Percentiles rank a stretch among this genome's conserved stretches.
phyloP scores from a whole-genome alignment of 2,113 vertebrate genomes.

The Aythya baeri region DNA sequence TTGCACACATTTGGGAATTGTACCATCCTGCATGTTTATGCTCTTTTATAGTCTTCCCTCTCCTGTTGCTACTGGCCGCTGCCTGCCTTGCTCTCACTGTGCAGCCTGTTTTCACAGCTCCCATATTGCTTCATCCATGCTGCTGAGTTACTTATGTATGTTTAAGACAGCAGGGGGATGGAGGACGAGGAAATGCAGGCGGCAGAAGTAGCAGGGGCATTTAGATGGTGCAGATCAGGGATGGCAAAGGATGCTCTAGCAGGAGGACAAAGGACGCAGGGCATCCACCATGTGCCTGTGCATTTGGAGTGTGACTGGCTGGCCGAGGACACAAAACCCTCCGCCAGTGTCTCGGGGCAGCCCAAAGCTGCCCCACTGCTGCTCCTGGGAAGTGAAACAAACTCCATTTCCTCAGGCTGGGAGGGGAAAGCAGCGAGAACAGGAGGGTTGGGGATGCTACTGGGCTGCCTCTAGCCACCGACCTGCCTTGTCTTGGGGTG shows the following conservation, averaged over 20 bases:
- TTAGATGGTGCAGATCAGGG: background rate
- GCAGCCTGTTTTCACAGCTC: background rate
- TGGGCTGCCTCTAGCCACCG: background rate
- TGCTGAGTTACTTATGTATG: background rate
- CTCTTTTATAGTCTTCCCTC: background rate
- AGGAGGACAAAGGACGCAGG: background rate
- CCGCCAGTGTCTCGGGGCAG: background rate
- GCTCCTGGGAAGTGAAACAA: background rate
- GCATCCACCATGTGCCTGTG: background rate
- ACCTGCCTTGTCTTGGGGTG: background rate
- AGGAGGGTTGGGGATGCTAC: background rate
- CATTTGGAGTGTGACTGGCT: background rate
- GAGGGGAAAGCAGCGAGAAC: background rate
- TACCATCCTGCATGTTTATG: background rate
- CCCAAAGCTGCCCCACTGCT: background rate
- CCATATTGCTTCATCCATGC: rapidly evolving
- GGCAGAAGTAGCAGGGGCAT: background rate
- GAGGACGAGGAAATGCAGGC: too few species aligned
- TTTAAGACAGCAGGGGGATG: too few species aligned
- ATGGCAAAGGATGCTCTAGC: background rate
- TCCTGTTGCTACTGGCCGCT: background rate
- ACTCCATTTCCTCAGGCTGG: background rate
- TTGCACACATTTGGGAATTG: too few species aligned
- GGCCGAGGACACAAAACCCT: background rate
- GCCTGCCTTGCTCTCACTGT: rapidly evolving